Evolutionary conservation across 64 coral and sea anemone genomes (phyloP).

Genomic region (Actinia tenebrosa): DNA sequence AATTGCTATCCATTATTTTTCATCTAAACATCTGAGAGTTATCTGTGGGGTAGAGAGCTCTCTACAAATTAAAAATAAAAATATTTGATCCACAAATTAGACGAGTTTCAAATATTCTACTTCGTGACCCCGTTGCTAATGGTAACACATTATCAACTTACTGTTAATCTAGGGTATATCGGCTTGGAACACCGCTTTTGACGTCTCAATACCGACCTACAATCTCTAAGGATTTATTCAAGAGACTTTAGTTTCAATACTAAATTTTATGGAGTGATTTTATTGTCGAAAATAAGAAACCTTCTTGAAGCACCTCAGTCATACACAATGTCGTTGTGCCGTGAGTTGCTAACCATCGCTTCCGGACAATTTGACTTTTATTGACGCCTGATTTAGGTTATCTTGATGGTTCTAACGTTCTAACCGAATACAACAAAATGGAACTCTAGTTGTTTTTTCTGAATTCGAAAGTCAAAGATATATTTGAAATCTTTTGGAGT

Average conservation of each 20-base stretch:
- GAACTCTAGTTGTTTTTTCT: not conserved
- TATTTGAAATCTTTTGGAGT: not conserved
- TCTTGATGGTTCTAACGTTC: not conserved
- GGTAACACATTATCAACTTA: slow-evolving; percentile 15
- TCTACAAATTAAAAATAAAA: not conserved
- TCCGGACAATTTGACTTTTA: not conserved
- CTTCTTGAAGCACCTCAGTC: not conserved
- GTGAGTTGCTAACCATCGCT: not conserved
- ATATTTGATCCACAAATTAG: not conserved
- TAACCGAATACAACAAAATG: not conserved
- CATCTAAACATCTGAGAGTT: not conserved
- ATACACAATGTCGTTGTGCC: not conserved
- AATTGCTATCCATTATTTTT: not conserved
- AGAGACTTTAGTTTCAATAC: not conserved
- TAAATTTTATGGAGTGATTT: not conserved
- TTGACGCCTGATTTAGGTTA: not conserved
- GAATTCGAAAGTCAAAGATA: not conserved
- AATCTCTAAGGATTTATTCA: not conserved
- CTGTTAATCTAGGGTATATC: not conserved
- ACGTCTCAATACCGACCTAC: not conserved
- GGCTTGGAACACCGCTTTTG: not conserved
- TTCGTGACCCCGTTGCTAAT: slow-evolving; percentile 22
- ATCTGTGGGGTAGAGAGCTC: not conserved
- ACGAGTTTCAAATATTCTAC: slow-evolving; percentile 24
- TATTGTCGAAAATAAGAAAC: not conserved